Conservation (phyloP, 2,113 vertebrate species). For the Buteo buteo region DNA sequence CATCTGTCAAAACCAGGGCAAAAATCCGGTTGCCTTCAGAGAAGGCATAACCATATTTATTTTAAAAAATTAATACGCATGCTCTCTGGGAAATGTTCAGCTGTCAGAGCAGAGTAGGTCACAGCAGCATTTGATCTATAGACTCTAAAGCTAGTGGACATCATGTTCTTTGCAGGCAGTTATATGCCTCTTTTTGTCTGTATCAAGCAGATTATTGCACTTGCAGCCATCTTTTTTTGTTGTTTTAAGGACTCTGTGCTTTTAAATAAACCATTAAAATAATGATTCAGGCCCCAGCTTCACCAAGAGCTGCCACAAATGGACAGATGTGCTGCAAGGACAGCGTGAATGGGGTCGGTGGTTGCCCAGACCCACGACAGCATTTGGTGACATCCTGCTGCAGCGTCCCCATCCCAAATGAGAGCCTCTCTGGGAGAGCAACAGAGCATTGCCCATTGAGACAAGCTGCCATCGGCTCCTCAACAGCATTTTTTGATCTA, state of each 20-base stretch:
- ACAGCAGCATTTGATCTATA: background rate
- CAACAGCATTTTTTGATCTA: background rate
- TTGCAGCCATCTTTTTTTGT: background rate
- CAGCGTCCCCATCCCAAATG: background rate
- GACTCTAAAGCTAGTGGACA: background rate
- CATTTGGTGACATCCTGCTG: background rate
- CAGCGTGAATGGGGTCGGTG: background rate
- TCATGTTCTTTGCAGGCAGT: background rate
- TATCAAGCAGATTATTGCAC: background rate
- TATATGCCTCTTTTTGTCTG: background rate
- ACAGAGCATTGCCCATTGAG: rapidly evolving
- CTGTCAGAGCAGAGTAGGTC: background rate
- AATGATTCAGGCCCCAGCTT: background rate
- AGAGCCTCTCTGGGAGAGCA: background rate
- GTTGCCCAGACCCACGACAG: background rate
- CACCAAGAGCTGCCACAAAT: background rate
- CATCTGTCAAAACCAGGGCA: background rate
- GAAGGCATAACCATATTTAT: background rate
- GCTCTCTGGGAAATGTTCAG: background rate
- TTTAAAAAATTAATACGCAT: background rate
- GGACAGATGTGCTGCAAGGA: background rate
- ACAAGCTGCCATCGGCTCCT: background rate
- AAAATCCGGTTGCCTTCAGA: background rate
- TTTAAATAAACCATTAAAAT: background rate
- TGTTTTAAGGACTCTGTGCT: background rate